These are phyloP conservation scores for Diplolepis rosae DNA, from an alignment of 2,888 invertebrate genomes.

Conservation along the genomic window DNA sequence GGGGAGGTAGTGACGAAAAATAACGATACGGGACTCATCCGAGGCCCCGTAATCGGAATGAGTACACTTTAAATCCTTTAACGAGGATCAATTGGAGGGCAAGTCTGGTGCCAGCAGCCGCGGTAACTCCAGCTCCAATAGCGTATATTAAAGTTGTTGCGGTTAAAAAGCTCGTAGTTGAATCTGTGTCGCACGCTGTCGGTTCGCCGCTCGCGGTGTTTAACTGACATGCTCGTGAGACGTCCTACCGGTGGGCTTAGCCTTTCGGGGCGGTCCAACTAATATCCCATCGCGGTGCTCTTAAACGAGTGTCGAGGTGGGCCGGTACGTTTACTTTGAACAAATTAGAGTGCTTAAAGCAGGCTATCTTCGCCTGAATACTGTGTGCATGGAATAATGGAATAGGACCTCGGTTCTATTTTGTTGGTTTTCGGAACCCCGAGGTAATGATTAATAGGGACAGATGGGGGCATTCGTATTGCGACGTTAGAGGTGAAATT, in stretches of 20 bases:
- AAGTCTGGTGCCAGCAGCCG: slow-evolving; percentile 84
- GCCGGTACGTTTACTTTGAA: slow-evolving; percentile 79
- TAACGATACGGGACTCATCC: slow-evolving; percentile 78
- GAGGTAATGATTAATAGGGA: slow-evolving; percentile 80
- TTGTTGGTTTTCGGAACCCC: slow-evolving; percentile 78
- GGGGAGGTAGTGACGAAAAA: slow-evolving; percentile 83
- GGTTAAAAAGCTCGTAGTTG: slow-evolving; percentile 79
- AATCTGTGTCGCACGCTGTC: slow-evolving; percentile 75
- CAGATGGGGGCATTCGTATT: slow-evolving; percentile 80
- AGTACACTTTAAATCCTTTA: slow-evolving; percentile 77
- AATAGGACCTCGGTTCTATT: slow-evolving; percentile 81
- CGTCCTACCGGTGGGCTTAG: slow-evolving; percentile 59
- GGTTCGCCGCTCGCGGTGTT: slow-evolving; percentile 71
- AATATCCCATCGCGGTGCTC: slow-evolving; percentile 69
- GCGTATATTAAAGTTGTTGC: slow-evolving; percentile 83
- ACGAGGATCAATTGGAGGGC: slow-evolving; percentile 80
- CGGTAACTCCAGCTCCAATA: slow-evolving; percentile 81
- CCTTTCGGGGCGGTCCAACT: slow-evolving; percentile 69
- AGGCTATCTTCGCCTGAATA: slow-evolving; percentile 75
- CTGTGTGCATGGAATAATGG: slow-evolving; percentile 80
- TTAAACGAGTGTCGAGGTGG: slow-evolving; percentile 74
- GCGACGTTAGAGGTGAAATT: slow-evolving; percentile 81
- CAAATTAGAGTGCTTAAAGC: slow-evolving; percentile 81
- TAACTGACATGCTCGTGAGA: slow-evolving; percentile 41
- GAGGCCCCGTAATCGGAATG: slow-evolving; percentile 62